These are phyloP conservation scores for Perithous albicinctus DNA, from an alignment of 2,888 invertebrate species.

Conservation along the genomic window DNA sequence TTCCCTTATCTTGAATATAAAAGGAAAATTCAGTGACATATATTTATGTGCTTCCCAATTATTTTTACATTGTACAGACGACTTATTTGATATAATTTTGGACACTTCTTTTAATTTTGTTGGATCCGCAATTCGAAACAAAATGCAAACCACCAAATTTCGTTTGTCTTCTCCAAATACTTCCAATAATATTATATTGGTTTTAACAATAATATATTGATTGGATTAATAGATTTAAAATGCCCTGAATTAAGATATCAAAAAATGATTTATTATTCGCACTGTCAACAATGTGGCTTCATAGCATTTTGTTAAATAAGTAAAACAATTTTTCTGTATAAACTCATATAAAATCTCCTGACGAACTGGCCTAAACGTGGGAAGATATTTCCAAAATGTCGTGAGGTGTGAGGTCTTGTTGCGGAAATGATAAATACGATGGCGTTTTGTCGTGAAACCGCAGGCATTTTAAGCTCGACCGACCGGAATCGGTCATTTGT, in stretches of 20 bases:
- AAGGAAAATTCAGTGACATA: too few relatives aligned
- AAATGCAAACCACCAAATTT: too few relatives aligned
- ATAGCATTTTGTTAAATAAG: not conserved
- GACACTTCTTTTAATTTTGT: too few relatives aligned
- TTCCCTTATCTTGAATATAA: too few relatives aligned
- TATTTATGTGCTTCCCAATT: too few relatives aligned
- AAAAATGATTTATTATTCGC: not conserved
- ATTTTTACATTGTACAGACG: too few relatives aligned
- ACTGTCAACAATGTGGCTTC: too few relatives aligned
- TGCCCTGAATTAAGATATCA: not conserved
- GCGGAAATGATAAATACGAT: constrained; percentile 39
- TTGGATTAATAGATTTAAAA: not conserved
- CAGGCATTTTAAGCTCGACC: constrained; percentile 34
- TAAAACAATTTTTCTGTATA: not conserved
- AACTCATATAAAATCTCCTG: not conserved
- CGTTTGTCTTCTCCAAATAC: too few relatives aligned
- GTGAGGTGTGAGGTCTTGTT: constrained; percentile 42
- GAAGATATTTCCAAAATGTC: not conserved
- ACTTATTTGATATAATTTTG: too few relatives aligned
- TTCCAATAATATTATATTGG: too few relatives aligned
- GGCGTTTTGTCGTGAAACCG: constrained; percentile 18
- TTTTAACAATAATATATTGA: too few relatives aligned
- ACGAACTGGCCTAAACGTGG: not conserved
- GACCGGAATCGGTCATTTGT: constrained; percentile 9
- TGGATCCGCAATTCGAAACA: too few relatives aligned